These are phyloP conservation scores for Endotricha flammealis DNA, from an alignment of 2,888 invertebrate genomes.

Conservation along the genomic window DNA sequence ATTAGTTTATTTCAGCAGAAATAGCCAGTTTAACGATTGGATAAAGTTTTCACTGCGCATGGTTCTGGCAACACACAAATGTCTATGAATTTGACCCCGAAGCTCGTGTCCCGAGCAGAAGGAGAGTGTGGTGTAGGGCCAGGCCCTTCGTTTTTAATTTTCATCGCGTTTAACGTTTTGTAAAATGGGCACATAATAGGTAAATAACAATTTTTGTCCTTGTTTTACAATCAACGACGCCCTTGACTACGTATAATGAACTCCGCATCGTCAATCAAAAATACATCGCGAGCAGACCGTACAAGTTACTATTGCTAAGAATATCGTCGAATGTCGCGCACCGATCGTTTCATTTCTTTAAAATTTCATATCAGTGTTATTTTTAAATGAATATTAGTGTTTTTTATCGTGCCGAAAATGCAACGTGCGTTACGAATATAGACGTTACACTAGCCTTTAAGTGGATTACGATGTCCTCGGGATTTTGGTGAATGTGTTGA, in stretches of 20 bases:
- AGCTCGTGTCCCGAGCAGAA: constrained; percentile 75
- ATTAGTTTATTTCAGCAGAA: background rate
- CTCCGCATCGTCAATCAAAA: constrained; percentile 41
- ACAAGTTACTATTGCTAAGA: constrained; percentile 64
- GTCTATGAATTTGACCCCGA: constrained; percentile 79
- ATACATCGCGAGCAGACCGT: constrained; percentile 52
- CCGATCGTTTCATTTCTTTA: constrained; percentile 56
- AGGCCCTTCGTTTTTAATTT: constrained; percentile 73
- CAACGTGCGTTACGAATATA: constrained; percentile 25
- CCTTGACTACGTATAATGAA: constrained; percentile 20
- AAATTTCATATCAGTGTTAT: constrained; percentile 59
- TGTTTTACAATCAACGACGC: constrained; percentile 16
- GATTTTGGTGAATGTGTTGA: constrained; percentile 70
- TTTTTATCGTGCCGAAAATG: constrained; percentile 25
- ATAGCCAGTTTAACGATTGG: constrained; percentile 5
- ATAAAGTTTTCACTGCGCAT: constrained; percentile 13
- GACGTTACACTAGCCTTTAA: constrained; percentile 26
- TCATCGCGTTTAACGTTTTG: constrained; percentile 64
- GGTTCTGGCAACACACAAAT: constrained; percentile 60
- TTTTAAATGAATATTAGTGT: constrained; percentile 39
- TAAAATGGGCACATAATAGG: constrained; percentile 79
- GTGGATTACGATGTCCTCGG: constrained; percentile 47
- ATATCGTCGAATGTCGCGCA: constrained; percentile 69
- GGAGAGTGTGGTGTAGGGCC: constrained; percentile 73
- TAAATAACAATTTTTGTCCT: constrained; percentile 51